Evolutionary conservation across 2,888 invertebrate species (phyloP).

Genomic region (Torymus tubicola): DNA sequence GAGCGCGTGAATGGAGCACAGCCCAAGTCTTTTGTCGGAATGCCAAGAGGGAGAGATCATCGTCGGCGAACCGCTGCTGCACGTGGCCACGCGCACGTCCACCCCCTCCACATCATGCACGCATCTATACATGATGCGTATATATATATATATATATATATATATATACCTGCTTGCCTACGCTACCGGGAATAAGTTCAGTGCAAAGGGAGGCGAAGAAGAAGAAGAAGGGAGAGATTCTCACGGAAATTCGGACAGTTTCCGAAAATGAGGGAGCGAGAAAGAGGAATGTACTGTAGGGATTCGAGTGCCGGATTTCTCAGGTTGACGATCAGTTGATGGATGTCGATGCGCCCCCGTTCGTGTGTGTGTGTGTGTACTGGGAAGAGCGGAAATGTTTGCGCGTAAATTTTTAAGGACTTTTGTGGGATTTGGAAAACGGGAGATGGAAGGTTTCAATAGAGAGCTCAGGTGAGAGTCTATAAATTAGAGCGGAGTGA

Average conservation of each 20-base stretch:
- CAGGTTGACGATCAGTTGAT: slow-evolving; percentile 26
- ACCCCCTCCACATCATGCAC: not conserved
- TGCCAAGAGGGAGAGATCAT: slow-evolving; percentile 31
- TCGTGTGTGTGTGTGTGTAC: slow-evolving; percentile 9
- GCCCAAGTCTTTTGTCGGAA: slow-evolving; percentile 72
- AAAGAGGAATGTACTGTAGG: too few relatives aligned
- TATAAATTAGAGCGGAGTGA: too few relatives aligned
- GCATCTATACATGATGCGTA: too few relatives aligned
- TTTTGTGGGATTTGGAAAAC: too few relatives aligned
- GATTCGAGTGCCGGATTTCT: too few relatives aligned
- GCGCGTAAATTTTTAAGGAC: slow-evolving; percentile 7
- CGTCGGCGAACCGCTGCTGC: slow-evolving; percentile 46
- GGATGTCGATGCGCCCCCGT: slow-evolving; percentile 4
- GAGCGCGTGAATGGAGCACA: slow-evolving; percentile 63
- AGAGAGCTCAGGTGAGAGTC: too few relatives aligned
- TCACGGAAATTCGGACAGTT: slow-evolving; percentile 52
- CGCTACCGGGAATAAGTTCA: not conserved
- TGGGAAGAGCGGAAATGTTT: slow-evolving; percentile 39
- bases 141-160: not conserved
- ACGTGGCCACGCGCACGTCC: slow-evolving; percentile 13
- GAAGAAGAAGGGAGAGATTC: slow-evolving; percentile 39
- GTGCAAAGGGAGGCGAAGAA: not conserved
- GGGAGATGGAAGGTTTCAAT: too few relatives aligned
- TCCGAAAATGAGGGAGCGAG: slow-evolving; percentile 3
- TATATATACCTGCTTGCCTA: not conserved